phyloP scores from a whole-genome alignment of 2,888 invertebrate species.

The Xylophagus ater region DNA sequence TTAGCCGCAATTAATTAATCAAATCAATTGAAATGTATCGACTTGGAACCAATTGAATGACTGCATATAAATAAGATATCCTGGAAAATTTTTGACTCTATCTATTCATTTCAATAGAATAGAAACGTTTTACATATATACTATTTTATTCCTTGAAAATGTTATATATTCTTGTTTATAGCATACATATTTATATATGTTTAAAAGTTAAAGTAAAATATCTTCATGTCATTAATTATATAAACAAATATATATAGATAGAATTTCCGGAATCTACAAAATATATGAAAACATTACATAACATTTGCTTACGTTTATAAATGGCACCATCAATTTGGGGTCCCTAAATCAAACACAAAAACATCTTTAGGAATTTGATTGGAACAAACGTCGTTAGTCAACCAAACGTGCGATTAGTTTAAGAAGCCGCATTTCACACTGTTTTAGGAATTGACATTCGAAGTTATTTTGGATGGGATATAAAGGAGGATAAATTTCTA shows the following conservation, averaged over 20 bases:
- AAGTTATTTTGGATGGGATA: too few relatives aligned
- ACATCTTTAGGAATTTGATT: constrained; percentile 15
- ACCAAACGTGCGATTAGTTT: constrained; percentile 17
- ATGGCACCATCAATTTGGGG: constrained; percentile 17
- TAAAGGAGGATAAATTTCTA: too few relatives aligned
- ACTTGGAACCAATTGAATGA: constrained; percentile 16
- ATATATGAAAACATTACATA: neutral
- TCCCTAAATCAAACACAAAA: constrained; percentile 17
- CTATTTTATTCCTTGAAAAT: neutral
- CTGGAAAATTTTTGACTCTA: neutral
- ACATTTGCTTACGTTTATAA: constrained; percentile 16
- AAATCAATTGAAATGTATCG: constrained; percentile 19
- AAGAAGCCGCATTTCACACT: constrained; percentile 10
- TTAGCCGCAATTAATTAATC: constrained; percentile 18
- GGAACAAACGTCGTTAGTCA: constrained; percentile 18
- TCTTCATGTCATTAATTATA: neutral
- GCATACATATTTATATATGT: too few relatives aligned
- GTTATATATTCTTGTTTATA: neutral
- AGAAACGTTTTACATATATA: neutral
- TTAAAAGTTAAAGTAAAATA: too few relatives aligned
- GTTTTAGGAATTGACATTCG: too few relatives aligned
- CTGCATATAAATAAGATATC: constrained; percentile 14
- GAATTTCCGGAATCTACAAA: too few relatives aligned
- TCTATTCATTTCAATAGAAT: neutral
- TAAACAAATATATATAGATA: neutral